A percentile compares a stretch with the other conserved stretches of the same genome.
These are phyloP conservation scores for Odontomachus brunneus DNA, from an alignment of 1,140 invertebrate genomes.

Conservation along the genomic window DNA sequence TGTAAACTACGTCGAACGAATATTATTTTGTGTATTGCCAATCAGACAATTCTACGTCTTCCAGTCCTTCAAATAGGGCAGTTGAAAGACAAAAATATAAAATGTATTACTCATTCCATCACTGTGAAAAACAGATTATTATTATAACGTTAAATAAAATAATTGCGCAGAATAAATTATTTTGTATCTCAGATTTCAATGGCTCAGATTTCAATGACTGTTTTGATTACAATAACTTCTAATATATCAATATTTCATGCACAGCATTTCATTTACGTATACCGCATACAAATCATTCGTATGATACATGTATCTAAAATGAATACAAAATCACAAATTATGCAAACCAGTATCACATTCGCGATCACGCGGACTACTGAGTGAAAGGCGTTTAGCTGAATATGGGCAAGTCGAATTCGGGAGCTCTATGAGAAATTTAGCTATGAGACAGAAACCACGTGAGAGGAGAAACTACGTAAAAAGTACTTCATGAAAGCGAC, in stretches of 20 bases:
- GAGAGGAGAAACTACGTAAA: background rate
- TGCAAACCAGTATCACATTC: slow-evolving; percentile 9
- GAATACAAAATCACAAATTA: slow-evolving; percentile 49
- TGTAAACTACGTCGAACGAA: background rate
- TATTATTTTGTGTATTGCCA: background rate
- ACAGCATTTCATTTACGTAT: background rate
- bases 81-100: slow-evolving; percentile 22
- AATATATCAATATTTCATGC: slow-evolving; percentile 15
- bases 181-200: slow-evolving; percentile 17
- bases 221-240: background rate
- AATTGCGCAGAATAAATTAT: background rate
- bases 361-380: background rate
- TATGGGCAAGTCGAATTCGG: slow-evolving; percentile 11
- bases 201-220: background rate
- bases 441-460: too few species aligned
- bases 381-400: slow-evolving; percentile 8
- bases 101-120: background rate
- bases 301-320: slow-evolving; percentile 7
- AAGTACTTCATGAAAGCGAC: background rate
- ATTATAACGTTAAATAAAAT: background rate
- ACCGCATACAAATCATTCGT: background rate
- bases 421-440: background rate
- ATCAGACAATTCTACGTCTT: background rate
- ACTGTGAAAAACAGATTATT: background rate
- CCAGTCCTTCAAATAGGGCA: background rate